A percentile compares a stretch with the other conserved stretches of the same genome.
Evolutionary conservation across 1,140 invertebrate species (phyloP).

Genomic region (Chymomyza costata): DNA sequence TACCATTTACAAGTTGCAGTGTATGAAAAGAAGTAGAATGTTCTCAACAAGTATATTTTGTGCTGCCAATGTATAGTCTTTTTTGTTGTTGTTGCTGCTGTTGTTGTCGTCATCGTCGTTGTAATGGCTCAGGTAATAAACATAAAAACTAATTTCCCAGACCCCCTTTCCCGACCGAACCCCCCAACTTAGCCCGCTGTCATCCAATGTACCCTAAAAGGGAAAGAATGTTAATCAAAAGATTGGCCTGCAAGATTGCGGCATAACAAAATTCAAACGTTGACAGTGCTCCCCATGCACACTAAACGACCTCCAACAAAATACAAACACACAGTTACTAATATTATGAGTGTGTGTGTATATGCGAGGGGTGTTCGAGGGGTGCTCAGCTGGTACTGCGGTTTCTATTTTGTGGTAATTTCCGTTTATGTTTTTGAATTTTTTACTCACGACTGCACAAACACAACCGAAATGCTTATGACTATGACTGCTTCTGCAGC

Average conservation of each 20-base stretch:
- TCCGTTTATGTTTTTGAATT: slow-evolving; percentile 74
- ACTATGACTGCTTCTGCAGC: slow-evolving; percentile 34
- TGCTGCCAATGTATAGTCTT: slow-evolving; percentile 33
- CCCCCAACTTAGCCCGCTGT: no score
- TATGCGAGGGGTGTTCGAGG: slow-evolving; percentile 14
- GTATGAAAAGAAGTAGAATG: slow-evolving; percentile 13
- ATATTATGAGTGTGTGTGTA: slow-evolving; percentile 16
- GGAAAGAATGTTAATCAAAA: slow-evolving; percentile 72
- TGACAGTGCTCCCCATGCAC: no score
- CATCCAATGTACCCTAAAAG: no score
- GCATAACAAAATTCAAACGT: slow-evolving; percentile 16
- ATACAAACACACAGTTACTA: not conserved
- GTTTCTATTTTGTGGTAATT: slow-evolving; percentile 73
- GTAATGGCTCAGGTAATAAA: slow-evolving; percentile 70
- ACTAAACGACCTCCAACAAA: slow-evolving; percentile 23
- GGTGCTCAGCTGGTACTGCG: slow-evolving; percentile 48
- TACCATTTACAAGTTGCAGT: slow-evolving; percentile 8
- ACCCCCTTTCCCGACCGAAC: not conserved
- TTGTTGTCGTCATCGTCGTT: slow-evolving; percentile 12
- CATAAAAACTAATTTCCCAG: slow-evolving; percentile 71
- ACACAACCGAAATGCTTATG: slow-evolving; percentile 55
- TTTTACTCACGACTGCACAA: slow-evolving; percentile 70
- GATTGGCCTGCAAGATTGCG: slow-evolving; percentile 70
- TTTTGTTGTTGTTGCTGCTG: slow-evolving; percentile 4
- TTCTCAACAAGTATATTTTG: slow-evolving; percentile 58